A percentile compares a stretch with the other conserved stretches of the same genome.
Evolutionary conservation across 2,888 invertebrate genomes (phyloP).

Genomic region (Pterobdella sp.): DNA sequence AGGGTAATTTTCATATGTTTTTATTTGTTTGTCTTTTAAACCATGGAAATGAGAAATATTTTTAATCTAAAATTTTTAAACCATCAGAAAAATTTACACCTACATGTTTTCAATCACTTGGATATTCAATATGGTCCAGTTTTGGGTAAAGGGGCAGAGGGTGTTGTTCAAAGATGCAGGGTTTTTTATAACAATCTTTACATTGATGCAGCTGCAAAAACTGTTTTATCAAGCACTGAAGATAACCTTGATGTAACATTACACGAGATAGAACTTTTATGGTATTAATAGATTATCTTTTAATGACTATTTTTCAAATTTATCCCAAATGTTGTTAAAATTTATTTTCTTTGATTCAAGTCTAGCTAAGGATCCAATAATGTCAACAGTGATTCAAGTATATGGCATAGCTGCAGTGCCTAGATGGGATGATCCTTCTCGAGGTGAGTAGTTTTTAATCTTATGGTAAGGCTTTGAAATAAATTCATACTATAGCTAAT

Average conservation of each 20-base stretch:
- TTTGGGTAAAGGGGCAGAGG: conserved; percentile 38
- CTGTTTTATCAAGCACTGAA: conserved; percentile 35
- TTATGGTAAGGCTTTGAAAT: no score
- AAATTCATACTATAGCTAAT: no score
- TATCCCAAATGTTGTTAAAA: neutral
- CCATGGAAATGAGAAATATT: neutral
- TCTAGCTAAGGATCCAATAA: conserved; percentile 36
- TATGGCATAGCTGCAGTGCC: conserved; percentile 39
- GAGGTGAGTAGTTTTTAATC: neutral
- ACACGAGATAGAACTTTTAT: conserved; percentile 38
- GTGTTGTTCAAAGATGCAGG: conserved; percentile 35
- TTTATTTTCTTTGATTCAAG: conserved; percentile 27
- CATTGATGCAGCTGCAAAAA: conserved; percentile 38
- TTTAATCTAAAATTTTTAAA: neutral
- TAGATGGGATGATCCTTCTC: conserved; percentile 29
- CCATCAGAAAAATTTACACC: conserved; percentile 33
- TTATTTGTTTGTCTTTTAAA: neutral
- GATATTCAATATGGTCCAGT: conserved; percentile 38
- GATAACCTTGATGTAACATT: conserved; percentile 37
- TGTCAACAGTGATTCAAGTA: conserved; percentile 36
- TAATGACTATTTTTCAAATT: neutral
- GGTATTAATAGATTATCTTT: conserved; percentile 26
- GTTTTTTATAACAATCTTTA: conserved; percentile 36
- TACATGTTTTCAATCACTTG: conserved; percentile 36
- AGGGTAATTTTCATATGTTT: conserved; percentile 29